Conservation (phyloP, 2,113 vertebrate genomes). For the Gambusia holbrooki region DNA sequence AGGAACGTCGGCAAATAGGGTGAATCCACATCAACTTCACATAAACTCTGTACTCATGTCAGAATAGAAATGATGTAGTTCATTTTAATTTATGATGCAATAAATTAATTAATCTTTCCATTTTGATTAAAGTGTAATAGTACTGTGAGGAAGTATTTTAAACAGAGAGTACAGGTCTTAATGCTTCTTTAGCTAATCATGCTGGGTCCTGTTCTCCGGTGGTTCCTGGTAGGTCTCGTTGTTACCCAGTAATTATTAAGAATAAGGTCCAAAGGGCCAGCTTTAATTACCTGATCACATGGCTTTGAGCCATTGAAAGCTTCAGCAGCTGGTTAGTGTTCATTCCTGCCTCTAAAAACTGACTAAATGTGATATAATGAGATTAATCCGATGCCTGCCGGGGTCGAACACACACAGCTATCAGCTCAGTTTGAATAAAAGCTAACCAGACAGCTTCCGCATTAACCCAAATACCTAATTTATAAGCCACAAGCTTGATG, state of each 20-base stretch:
- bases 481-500: constrained; percentile 3
- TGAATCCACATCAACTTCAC: background rate
- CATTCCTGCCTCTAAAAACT: constrained; percentile 37
- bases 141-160: background rate
- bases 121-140: too few species aligned
- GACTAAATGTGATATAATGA: constrained; percentile 55
- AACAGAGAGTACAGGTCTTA: background rate
- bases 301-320: constrained; percentile 12
- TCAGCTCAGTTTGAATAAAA: constrained; percentile 15
- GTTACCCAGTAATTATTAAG: constrained; percentile 19
- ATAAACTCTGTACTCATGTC: background rate
- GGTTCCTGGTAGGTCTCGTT: background rate
- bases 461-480: background rate
- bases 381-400: constrained; percentile 39
- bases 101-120: background rate
- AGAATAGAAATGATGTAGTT: too few species aligned
- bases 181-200: constrained; percentile 18
- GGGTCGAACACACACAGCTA: constrained; percentile 4
- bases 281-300: constrained; percentile 35
- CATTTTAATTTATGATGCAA: too few species aligned
- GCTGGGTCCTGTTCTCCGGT: background rate
- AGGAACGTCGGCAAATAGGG: too few species aligned
- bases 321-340: constrained; percentile 30
- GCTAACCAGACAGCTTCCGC: background rate
- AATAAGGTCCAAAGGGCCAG: constrained; percentile 7